A percentile compares a stretch with the other conserved stretches of the same genome.
Evolutionary conservation across 2,113 vertebrate genomes (phyloP).

Genomic region (Ameiurus melas): DNA sequence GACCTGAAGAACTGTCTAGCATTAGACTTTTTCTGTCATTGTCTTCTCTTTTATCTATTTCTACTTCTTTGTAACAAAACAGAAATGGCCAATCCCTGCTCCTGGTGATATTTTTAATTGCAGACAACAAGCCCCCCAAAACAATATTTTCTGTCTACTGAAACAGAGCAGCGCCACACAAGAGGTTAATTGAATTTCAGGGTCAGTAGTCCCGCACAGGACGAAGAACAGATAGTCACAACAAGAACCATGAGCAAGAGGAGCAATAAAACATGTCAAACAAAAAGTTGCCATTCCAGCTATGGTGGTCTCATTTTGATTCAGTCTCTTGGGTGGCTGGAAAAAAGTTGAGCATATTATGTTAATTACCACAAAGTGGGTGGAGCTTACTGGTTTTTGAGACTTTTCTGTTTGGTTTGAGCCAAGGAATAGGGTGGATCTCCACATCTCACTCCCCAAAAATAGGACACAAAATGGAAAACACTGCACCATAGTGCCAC

Average conservation of each 20-base stretch:
- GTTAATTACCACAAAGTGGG: neutral
- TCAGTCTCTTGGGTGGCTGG: neutral
- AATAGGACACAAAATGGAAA: neutral
- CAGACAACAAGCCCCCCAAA: neutral
- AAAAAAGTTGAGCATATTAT: neutral
- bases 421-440: neutral
- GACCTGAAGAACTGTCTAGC: neutral
- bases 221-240: neutral
- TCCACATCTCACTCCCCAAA: neutral
- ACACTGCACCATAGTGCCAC: neutral
- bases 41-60: neutral
- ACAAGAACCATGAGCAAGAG: neutral
- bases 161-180: neutral
- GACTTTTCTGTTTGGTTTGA: neutral
- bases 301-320: neutral
- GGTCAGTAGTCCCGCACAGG: neutral
- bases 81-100: neutral
- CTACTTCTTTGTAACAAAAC: neutral
- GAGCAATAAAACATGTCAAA: neutral
- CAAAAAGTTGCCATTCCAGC: neutral
- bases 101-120: neutral
- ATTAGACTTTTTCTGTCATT: neutral
- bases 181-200: constrained; percentile 13
- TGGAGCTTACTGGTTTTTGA: neutral
- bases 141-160: neutral